Base-by-base conservation (phyloP, 2,113 vertebrate genomes). In the Oceanodroma tethys region DNA sequence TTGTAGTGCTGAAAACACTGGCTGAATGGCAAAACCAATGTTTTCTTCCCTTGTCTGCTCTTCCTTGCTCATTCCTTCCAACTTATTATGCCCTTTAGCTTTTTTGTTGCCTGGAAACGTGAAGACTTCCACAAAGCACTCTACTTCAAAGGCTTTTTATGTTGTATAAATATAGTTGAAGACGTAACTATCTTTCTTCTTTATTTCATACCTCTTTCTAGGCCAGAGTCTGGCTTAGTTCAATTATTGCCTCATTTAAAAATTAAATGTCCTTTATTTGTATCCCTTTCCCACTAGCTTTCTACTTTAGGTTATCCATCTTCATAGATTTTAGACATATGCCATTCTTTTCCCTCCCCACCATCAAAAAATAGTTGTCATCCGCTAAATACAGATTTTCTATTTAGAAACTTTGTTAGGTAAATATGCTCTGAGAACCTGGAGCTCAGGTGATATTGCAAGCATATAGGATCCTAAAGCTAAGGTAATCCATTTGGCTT, bases 401-500 rank as follows among this genome's bases (percentile, higher is more conserved):
- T 98, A 95, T 90, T 97, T 97, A 98, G 98, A 98, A 98, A 98
- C 70, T 52, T 95, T 97, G 96, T 75, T 95, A 96, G 2, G 97
- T 97, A 98, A 98, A 98, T 96, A 97, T 91, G 93, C 94, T 94
- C 97, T 96, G 95, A 97, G 91, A 95, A 98, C 97, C 90, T 93
- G 95, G 86, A 97, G 91, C 81, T 94, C 97, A 98, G 96, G 96
- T 96, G 95, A 93, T 94, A 96, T 84, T 90, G 95, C 75, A 98
- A 98, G 96, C 97, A 96, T 97, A 98, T 42, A 94, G 84, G 74
- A 97, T 93, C 91, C 98, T 98, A 98, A 97, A 98, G 97, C 97
- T 98, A 98, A 96, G 96, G 96, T 93, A 97, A 94, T 95, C 97
- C 95, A 94, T 98, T 98, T 98, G 98, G 97, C 98, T 98, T 98